These are phyloP conservation scores for Mizuhopecten yessoensis DNA, from an alignment of 1,140 invertebrate species.

Conservation along the genomic window DNA sequence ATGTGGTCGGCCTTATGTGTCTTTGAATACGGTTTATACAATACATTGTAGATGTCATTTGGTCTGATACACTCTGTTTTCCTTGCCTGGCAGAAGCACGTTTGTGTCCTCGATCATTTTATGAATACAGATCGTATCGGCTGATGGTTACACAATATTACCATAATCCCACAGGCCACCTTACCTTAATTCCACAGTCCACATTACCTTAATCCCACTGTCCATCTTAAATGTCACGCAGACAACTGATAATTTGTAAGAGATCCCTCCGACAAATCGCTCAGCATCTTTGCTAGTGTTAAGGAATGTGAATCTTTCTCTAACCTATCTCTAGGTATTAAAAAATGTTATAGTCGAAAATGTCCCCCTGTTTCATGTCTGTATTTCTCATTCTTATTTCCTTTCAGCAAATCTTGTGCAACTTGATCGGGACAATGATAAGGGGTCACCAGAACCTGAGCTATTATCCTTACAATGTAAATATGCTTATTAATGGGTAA, in stretches of 20 bases:
- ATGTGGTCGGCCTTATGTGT: neutral
- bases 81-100: neutral
- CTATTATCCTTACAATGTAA: too few relatives aligned
- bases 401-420: too few relatives aligned
- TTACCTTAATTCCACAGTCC: neutral
- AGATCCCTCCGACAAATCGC: neutral
- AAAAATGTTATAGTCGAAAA: too few relatives aligned
- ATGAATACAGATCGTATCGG: neutral
- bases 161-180: neutral
- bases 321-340: neutral
- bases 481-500: too few relatives aligned
- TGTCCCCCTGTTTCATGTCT: too few relatives aligned
- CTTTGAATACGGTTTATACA: neutral
- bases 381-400: too few relatives aligned
- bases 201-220: neutral
- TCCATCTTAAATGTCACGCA: constrained; percentile 15
- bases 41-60: neutral
- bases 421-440: too few relatives aligned
- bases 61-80: neutral
- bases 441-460: too few relatives aligned
- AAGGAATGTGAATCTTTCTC: neutral
- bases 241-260: neutral
- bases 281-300: neutral
- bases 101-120: neutral
- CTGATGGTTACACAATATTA: neutral